phyloP scores from a whole-genome alignment of 2,888 invertebrate species.

The Augiades crinisus region DNA sequence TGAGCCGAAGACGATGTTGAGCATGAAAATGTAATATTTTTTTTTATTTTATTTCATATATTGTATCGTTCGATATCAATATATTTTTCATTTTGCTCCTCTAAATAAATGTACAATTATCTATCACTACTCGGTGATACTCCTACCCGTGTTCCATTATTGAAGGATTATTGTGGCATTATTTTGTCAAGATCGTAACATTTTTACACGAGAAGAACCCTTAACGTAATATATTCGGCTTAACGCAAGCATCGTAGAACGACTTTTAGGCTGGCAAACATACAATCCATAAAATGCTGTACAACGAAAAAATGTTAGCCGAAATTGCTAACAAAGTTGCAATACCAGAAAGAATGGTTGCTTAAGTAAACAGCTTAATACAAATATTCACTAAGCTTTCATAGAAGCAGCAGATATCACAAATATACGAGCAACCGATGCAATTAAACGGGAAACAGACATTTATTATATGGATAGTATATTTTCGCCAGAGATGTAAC shows the following conservation, averaged over 20 bases:
- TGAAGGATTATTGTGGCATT: constrained; percentile 51
- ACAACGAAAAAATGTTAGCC: background rate
- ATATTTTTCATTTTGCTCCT: constrained; percentile 23
- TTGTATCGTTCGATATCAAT: constrained; percentile 16
- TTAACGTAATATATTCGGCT: constrained; percentile 46
- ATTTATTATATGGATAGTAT: constrained; percentile 11
- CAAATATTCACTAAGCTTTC: no score
- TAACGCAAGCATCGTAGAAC: constrained; percentile 45
- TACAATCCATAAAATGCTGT: constrained; percentile 17
- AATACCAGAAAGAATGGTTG: background rate
- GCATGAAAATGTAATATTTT: constrained; percentile 9
- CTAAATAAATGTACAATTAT: constrained; percentile 21
- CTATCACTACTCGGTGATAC: constrained; percentile 21
- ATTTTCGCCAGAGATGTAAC: constrained; percentile 41
- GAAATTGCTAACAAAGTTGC: background rate
- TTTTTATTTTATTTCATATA: constrained; percentile 23
- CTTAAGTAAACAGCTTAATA: background rate
- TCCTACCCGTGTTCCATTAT: constrained; percentile 29
- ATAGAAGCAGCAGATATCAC: constrained; percentile 5
- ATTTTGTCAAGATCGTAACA: constrained; percentile 57
- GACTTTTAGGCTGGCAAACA: constrained; percentile 16
- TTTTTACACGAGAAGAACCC: constrained; percentile 43
- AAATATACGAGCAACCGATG: background rate
- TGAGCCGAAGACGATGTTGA: constrained; percentile 24
- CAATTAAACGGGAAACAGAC: background rate